Evolutionary conservation across 2,888 invertebrate species (phyloP).

Genomic region (Blastobasis lacticolella): DNA sequence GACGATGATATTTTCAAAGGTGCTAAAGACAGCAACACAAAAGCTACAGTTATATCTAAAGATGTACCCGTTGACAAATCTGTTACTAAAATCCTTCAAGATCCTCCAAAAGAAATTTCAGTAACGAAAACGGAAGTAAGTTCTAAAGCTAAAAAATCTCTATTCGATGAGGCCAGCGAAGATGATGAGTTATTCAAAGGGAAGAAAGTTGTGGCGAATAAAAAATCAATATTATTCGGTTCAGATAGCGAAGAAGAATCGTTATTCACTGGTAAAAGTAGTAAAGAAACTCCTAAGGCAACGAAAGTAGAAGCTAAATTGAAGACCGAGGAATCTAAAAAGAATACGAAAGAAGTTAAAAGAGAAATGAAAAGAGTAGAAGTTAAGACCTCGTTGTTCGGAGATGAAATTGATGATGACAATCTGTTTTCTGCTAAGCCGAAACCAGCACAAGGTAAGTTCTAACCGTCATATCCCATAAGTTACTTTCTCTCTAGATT

Average conservation of each 20-base stretch:
- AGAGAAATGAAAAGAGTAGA: conserved; percentile 15
- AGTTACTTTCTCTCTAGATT: too few relatives aligned
- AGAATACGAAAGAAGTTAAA: conserved; percentile 1
- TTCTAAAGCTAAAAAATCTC: conserved; percentile 20
- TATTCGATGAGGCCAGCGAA: conserved; percentile 50
- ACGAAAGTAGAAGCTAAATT: too few relatives aligned
- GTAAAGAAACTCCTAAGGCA: conserved; percentile 7
- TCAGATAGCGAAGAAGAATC: conserved; percentile 54
- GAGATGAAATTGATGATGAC: conserved; percentile 44
- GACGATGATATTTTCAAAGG: conserved; percentile 9
- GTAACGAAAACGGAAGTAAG: conserved; percentile 3
- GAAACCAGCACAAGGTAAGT: conserved; percentile 5
- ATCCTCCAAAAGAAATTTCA: conserved; percentile 3
- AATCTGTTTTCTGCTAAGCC: conserved; percentile 45
- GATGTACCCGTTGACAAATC: conserved; percentile 1
- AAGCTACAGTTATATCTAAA: not conserved
- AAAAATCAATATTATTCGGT: conserved; percentile 35
- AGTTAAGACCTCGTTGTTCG: conserved; percentile 40
- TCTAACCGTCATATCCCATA: too few relatives aligned
- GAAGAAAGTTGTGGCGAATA: conserved; percentile 21
- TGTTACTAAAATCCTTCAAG: conserved; percentile 3
- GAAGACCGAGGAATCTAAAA: not conserved
- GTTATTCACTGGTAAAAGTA: conserved; percentile 34
- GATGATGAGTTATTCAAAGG: conserved; percentile 43
- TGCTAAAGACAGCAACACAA: not conserved